Conservation (phyloP, 2,797 vertebrate genomes). For the Sciurus carolinensis region DNA sequence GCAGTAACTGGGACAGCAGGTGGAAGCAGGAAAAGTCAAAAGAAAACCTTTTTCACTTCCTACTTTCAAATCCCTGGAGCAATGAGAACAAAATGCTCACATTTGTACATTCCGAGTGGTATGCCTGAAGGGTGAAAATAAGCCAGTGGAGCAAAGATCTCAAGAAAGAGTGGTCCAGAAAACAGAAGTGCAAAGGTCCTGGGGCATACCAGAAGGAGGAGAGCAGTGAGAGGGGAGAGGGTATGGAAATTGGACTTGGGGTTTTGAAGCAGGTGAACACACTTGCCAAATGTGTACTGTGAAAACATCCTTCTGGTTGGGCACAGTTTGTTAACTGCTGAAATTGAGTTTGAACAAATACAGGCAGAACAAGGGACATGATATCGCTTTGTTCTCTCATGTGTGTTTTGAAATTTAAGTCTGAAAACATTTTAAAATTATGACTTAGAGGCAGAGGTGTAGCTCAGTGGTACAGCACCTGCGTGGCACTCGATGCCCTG, state of each 20-base stretch:
- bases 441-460: neutral
- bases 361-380: neutral
- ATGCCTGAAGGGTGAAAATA: neutral
- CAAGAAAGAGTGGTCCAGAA: neutral
- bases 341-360: neutral
- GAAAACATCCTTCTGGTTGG: neutral
- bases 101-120: neutral
- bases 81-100: neutral
- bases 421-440: neutral
- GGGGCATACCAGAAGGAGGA: neutral
- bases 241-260: neutral
- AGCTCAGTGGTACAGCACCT: too few relatives aligned
- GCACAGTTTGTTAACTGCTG: neutral
- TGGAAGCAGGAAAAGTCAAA: neutral
- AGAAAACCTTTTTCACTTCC: neutral
- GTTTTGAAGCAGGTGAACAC: neutral
- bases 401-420: conserved; percentile 28
- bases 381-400: neutral
- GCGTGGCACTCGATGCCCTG: too few relatives aligned
- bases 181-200: neutral
- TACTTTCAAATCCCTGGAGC: neutral
- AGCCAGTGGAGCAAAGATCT: neutral
- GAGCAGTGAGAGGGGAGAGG: accelerated
- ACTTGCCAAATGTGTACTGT: neutral
- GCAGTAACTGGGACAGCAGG: neutral